These are phyloP conservation scores for Atta texana DNA, from an alignment of 1,140 invertebrate species.

Conservation along the genomic window DNA sequence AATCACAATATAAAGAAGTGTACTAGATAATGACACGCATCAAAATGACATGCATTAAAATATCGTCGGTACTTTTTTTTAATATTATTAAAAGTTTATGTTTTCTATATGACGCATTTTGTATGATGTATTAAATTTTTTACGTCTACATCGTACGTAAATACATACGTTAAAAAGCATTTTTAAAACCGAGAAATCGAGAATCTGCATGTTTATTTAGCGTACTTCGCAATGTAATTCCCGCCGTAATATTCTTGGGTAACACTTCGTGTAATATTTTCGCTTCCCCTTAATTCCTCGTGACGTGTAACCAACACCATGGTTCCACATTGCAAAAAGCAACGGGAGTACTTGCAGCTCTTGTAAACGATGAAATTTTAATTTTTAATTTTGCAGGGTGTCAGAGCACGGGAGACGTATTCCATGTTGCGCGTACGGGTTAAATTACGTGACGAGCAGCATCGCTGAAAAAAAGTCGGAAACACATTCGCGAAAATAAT, in stretches of 20 bases:
- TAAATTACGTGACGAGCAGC: conserved; percentile 69
- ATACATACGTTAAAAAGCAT: background rate
- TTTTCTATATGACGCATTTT: background rate
- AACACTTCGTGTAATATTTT: conserved; percentile 50
- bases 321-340: conserved; percentile 44
- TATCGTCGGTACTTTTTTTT: background rate
- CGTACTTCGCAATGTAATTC: conserved; percentile 51
- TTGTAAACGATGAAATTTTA: conserved; percentile 75
- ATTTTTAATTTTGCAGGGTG: conserved; percentile 70
- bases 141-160: background rate
- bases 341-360: conserved; percentile 20
- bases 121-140: conserved; percentile 8
- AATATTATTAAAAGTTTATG: background rate
- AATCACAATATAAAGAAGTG: background rate
- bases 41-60: background rate
- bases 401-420: conserved; percentile 35
- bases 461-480: conserved; percentile 44
- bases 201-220: conserved; percentile 45
- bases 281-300: conserved; percentile 65
- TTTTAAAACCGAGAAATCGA: conserved; percentile 43
- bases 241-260: conserved; percentile 56
- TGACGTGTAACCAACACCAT: conserved; percentile 46
- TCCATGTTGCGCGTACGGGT: conserved; percentile 11
- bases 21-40: too few species aligned
- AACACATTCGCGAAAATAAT: conserved; percentile 60